Evolutionary conservation across 2,797 vertebrate species (phyloP).

Genomic region (Chloroceryle amazona): DNA sequence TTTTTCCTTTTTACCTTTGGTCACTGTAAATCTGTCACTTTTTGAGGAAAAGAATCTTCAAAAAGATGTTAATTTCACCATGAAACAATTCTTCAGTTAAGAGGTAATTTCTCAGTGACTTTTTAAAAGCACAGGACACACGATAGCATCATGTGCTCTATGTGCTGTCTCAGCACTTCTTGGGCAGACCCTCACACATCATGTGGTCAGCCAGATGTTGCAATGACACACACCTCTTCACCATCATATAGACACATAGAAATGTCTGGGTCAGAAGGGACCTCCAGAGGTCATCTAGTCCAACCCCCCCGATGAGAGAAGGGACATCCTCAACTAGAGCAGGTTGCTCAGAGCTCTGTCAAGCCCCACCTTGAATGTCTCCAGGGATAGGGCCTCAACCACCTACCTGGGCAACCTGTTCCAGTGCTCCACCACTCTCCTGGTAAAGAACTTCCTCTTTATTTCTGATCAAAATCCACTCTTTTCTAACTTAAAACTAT

Average conservation of each 20-base stretch:
- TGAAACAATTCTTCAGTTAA: not conserved
- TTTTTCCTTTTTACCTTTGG: not conserved
- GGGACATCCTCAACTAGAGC: too few relatives aligned
- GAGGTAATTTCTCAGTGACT: not conserved
- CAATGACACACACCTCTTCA: fast-evolving
- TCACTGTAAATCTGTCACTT: not conserved
- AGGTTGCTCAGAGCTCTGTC: too few relatives aligned
- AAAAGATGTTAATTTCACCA: not conserved
- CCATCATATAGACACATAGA: not conserved
- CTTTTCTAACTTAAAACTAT: too few relatives aligned
- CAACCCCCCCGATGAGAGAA: too few relatives aligned
- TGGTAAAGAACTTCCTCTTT: too few relatives aligned
- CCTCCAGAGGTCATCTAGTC: too few relatives aligned
- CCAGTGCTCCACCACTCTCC: too few relatives aligned
- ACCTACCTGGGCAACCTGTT: too few relatives aligned
- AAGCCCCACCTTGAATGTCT: too few relatives aligned
- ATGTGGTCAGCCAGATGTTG: fast-evolving
- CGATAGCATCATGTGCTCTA: fast-evolving
- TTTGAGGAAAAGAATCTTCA: not conserved
- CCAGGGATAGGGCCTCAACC: too few relatives aligned
- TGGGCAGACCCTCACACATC: not conserved
- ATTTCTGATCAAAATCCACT: too few relatives aligned
- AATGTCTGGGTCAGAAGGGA: too few relatives aligned
- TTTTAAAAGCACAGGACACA: not conserved
- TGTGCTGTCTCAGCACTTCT: not conserved